phyloP scores from a whole-genome alignment of 2,797 vertebrate genomes.

The Phrynocephalus guinanensis region DNA sequence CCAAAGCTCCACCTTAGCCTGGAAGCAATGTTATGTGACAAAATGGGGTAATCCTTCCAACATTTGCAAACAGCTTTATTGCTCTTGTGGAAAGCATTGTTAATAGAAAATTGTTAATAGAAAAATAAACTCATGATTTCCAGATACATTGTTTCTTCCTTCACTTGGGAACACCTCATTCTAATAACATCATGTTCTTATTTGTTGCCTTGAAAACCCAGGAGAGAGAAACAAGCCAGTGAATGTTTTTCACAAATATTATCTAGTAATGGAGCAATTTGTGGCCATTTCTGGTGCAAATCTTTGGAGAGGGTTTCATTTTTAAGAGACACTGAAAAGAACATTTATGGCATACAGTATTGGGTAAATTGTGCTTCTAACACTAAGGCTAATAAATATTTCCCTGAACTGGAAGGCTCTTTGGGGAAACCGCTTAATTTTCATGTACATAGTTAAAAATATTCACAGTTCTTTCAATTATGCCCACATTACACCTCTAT shows the following conservation, averaged over 20 bases:
- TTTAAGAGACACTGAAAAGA: neutral
- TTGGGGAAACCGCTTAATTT: neutral
- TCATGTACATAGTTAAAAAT: neutral
- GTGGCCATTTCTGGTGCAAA: neutral
- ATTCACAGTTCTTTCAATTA: neutral
- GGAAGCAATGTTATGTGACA: neutral
- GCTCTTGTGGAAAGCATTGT: slow-evolving; percentile 10
- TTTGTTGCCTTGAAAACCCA: neutral
- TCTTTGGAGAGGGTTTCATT: neutral
- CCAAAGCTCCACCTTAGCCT: neutral
- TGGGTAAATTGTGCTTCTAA: neutral
- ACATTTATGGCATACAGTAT: neutral
- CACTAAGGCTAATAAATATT: neutral
- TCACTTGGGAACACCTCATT: neutral
- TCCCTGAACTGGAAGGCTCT: neutral
- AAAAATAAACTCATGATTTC: neutral
- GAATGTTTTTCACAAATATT: neutral
- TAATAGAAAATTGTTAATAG: neutral
- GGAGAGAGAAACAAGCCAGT: neutral
- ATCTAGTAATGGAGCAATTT: neutral
- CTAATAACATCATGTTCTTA: neutral
- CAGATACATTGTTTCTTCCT: neutral
- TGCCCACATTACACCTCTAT: neutral
- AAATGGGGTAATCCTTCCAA: neutral
- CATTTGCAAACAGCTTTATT: slow-evolving; percentile 3